phyloP scores from a whole-genome alignment of 1,140 invertebrate species.

The Hyles euphorbiae region DNA sequence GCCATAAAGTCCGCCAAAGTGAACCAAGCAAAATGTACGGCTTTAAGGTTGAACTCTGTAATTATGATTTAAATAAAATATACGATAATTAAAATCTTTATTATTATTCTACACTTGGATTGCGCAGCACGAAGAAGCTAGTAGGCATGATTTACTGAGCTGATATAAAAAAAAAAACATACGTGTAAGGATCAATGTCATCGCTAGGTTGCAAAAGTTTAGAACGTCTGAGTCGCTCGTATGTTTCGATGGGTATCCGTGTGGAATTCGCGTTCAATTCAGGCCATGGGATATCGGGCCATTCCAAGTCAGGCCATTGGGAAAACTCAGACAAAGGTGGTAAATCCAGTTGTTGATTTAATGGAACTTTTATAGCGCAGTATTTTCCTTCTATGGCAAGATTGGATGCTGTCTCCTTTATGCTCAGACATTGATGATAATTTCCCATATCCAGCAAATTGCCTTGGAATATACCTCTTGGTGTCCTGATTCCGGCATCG shows the following conservation, averaged over 20 bases:
- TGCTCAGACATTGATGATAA: constrained; percentile 43
- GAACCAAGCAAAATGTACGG: no score
- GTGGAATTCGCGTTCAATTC: not conserved
- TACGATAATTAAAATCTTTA: no score
- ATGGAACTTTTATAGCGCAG: constrained; percentile 29
- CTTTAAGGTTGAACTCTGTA: no score
- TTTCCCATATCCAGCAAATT: constrained; percentile 39
- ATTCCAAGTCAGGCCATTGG: constrained; percentile 6
- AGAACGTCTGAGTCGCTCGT: not conserved
- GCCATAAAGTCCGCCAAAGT: no score
- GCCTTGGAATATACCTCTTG: constrained; percentile 32
- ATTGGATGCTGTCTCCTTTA: constrained; percentile 20
- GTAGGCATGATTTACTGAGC: no score
- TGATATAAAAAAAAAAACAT: no score
- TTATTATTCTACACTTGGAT: no score
- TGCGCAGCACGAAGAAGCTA: no score
- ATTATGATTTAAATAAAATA: no score
- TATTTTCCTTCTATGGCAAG: constrained; percentile 51
- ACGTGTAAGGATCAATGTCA: no score
- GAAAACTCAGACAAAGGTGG: constrained; percentile 2
- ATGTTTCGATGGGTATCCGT: not conserved
- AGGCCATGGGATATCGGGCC: constrained; percentile 15
- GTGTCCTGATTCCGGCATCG: constrained; percentile 38
- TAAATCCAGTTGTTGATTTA: constrained; percentile 11
- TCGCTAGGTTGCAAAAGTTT: no score